Percentiles rank a stretch among this genome's conserved stretches.
Conservation (phyloP, 2,888 invertebrate species). For the Diadromus collaris region DNA sequence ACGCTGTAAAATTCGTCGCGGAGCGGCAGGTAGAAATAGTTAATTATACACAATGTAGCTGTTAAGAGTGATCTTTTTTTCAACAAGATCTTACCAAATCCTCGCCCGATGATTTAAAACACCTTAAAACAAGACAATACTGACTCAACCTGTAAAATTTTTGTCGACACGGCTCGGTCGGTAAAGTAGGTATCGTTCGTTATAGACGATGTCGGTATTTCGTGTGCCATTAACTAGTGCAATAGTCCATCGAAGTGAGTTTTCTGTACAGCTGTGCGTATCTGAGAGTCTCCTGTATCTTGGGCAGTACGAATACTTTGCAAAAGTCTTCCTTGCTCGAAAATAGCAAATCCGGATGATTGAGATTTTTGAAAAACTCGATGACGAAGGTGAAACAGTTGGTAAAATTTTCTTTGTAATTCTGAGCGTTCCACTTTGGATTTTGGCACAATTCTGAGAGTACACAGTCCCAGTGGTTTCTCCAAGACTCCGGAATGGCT, state of each 20-base stretch:
- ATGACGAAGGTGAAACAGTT: slow-evolving; percentile 95
- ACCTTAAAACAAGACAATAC: too few relatives aligned
- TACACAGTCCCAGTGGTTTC: slow-evolving; percentile 73
- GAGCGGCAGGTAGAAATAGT: too few relatives aligned
- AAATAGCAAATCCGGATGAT: slow-evolving; percentile 80
- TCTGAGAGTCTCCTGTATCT: slow-evolving; percentile 91
- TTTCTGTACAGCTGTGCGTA: slow-evolving; percentile 92
- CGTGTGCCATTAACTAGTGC: slow-evolving; percentile 73
- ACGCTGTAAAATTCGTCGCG: too few relatives aligned
- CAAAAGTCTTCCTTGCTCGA: slow-evolving; percentile 83
- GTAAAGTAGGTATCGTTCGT: background rate
- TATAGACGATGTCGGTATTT: background rate
- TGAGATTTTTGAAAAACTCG: slow-evolving; percentile 88
- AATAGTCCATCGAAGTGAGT: slow-evolving; percentile 82
- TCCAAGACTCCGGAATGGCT: slow-evolving; percentile 74
- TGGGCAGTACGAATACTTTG: slow-evolving; percentile 90
- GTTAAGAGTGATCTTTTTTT: too few relatives aligned
- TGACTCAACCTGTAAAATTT: too few relatives aligned
- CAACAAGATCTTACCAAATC: too few relatives aligned
- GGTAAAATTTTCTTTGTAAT: slow-evolving; percentile 88
- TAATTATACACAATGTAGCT: too few relatives aligned
- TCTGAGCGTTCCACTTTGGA: slow-evolving; percentile 84
- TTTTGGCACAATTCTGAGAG: slow-evolving; percentile 81
- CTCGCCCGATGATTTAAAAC: too few relatives aligned
- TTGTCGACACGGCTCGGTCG: background rate